Conservation (phyloP, 2,797 vertebrate species). For the Anomalospiza imberbis region DNA sequence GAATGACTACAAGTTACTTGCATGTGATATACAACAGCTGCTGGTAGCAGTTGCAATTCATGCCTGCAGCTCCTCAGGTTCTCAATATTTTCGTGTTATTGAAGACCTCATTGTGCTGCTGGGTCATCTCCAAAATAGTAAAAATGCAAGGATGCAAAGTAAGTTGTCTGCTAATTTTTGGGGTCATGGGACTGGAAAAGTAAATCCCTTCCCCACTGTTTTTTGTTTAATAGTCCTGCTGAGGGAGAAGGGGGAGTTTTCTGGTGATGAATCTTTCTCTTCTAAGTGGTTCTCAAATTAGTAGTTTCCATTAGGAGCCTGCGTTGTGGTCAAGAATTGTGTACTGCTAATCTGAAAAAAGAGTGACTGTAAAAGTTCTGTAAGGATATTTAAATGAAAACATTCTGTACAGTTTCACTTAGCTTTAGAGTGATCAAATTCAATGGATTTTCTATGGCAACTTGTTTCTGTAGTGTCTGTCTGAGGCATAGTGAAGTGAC, state of each 20-base stretch:
- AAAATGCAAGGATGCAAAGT: conserved; percentile 90
- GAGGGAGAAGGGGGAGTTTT: background rate
- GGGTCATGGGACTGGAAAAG: background rate
- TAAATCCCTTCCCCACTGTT: background rate
- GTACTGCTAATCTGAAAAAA: background rate
- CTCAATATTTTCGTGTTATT: conserved; percentile 98
- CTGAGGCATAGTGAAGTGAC: background rate
- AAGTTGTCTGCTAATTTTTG: conserved; percentile 65
- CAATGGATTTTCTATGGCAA: background rate
- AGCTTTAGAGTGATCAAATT: background rate
- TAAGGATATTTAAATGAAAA: background rate
- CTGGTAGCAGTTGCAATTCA: conserved; percentile 94
- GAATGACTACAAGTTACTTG: conserved; percentile 91
- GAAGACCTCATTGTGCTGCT: conserved; percentile 96
- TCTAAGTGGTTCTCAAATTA: background rate
- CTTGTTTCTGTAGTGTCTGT: background rate
- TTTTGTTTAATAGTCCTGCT: background rate
- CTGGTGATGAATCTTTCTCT: background rate
- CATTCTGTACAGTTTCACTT: background rate
- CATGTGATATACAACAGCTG: conserved; percentile 95
- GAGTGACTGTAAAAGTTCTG: background rate
- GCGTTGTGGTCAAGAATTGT: background rate
- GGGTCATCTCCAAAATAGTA: conserved; percentile 93
- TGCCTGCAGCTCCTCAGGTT: conserved; percentile 95
- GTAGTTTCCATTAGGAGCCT: background rate